Evolutionary conservation across 2,113 vertebrate species (phyloP).

Genomic region (Solea senegalensis): DNA sequence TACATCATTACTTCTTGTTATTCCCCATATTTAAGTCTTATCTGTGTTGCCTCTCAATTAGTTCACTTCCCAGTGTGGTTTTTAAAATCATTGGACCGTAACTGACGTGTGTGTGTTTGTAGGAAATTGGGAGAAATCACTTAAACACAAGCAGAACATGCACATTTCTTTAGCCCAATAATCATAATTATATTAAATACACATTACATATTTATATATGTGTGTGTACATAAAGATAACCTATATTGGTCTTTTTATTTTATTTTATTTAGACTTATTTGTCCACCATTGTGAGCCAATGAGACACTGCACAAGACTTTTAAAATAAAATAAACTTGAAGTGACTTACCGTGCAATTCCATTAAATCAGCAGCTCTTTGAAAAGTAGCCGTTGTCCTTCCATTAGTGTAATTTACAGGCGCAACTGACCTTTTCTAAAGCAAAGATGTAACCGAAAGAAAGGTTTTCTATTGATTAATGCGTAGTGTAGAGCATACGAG

Average conservation of each 20-base stretch:
- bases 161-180: too few species aligned
- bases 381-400: neutral
- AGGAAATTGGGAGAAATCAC: too few species aligned
- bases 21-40: too few species aligned
- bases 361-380: neutral
- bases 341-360: neutral
- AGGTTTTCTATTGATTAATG: slow-evolving; percentile 1
- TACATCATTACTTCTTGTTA: too few species aligned
- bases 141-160: too few species aligned
- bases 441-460: neutral
- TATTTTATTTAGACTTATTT: neutral
- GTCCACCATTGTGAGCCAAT: neutral
- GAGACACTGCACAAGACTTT: neutral
- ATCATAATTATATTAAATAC: neutral
- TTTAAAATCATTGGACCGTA: too few species aligned
- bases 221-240: neutral
- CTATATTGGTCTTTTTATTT: neutral
- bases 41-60: too few species aligned
- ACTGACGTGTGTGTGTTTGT: too few species aligned
- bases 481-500: neutral
- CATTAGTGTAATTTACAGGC: slow-evolving; percentile 14
- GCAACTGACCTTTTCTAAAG: slow-evolving; percentile 1
- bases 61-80: too few species aligned
- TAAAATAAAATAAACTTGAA: slow-evolving; percentile 2
- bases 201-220: neutral